Conservation (phyloP, 64 coral and sea anemone species). For the Acropora yongei region DNA sequence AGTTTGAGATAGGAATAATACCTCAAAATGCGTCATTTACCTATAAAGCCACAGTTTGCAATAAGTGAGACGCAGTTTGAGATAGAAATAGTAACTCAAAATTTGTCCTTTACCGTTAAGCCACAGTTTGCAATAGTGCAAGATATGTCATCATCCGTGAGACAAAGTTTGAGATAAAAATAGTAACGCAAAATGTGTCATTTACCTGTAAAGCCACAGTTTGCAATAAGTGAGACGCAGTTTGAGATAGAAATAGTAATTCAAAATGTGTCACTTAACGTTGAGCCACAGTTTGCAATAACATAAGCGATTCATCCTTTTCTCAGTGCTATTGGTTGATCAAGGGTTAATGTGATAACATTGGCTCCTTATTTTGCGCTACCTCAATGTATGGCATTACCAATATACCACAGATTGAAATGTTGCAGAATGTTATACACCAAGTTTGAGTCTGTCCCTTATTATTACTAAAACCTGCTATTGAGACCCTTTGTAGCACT, state of each 20-base stretch:
- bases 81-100: not conserved
- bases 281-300: not conserved
- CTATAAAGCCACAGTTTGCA: too few relatives aligned
- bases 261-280: not conserved
- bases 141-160: not conserved
- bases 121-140: not conserved
- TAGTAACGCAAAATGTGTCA: not conserved
- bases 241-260: not conserved
- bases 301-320: not conserved
- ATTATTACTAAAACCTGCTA: too few relatives aligned
- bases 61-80: not conserved
- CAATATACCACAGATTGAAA: conserved; percentile 8
- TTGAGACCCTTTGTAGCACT: too few relatives aligned
- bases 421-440: not conserved
- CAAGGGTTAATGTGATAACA: not conserved
- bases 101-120: not conserved
- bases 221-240: conserved; percentile 5
- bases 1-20: not conserved
- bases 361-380: conserved; percentile 7
- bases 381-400: conserved; percentile 22
- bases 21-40: not conserved
- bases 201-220: not conserved
- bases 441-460: too few relatives aligned
- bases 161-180: not conserved
- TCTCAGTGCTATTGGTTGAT: not conserved